phyloP scores from a whole-genome alignment of 2,113 vertebrate species.

The Salvelinus alpinus region DNA sequence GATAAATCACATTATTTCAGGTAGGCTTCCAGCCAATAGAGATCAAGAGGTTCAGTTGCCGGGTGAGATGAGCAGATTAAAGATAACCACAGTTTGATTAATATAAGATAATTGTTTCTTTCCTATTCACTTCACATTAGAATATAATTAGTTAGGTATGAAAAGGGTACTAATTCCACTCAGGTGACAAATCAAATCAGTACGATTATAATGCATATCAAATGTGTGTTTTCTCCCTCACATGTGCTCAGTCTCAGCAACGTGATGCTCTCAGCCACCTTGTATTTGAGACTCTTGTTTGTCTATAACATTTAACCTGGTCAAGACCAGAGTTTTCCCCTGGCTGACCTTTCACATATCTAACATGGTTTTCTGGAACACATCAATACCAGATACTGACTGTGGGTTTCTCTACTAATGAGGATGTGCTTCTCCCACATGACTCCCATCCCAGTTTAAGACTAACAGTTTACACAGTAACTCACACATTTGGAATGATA shows the following conservation, averaged over 20 bases:
- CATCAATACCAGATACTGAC: neutral
- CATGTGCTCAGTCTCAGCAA: too few relatives aligned
- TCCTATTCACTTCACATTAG: too few relatives aligned
- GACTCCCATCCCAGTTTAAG: neutral
- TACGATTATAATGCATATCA: too few relatives aligned
- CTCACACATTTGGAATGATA: neutral
- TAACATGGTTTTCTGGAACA: constrained; percentile 3
- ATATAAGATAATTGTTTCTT: too few relatives aligned
- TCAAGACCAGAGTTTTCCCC: neutral
- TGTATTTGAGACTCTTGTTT: too few relatives aligned
- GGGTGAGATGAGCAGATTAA: neutral
- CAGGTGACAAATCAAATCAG: too few relatives aligned
- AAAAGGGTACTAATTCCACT: too few relatives aligned
- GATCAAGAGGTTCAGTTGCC: neutral
- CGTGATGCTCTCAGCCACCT: too few relatives aligned
- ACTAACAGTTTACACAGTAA: neutral
- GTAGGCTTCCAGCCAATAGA: neutral
- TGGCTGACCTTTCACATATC: neutral
- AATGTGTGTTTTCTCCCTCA: too few relatives aligned
- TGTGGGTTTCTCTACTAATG: too few relatives aligned
- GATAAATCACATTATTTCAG: neutral
- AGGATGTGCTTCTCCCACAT: neutral
- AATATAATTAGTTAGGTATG: too few relatives aligned
- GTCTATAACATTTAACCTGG: neutral
- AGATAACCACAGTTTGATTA: too few relatives aligned